Base-by-base conservation (phyloP, 2,888 invertebrate species). In the Sclerodermus sp. region DNA sequence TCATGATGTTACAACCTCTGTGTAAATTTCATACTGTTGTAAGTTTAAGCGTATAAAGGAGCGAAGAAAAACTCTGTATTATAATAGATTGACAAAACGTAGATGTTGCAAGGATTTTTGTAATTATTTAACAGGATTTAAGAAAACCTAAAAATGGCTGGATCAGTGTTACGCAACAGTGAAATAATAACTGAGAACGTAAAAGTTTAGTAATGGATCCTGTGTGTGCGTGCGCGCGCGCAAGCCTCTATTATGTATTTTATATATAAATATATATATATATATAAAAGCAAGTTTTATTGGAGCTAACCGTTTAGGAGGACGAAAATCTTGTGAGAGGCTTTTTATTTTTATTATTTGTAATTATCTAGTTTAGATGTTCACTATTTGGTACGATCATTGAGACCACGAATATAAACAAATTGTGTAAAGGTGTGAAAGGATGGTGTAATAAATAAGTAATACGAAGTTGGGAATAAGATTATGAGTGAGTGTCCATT, bases 231-330 rank as follows among this genome's bases (percentile, higher is more conserved):
- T n/a, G n/a, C n/a, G n/a, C n/a, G n/a, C n/a, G n/a, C n/a, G n/a
- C 66, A 69, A 71, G 74, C 73, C 72, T 73, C 74, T 71, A 72
- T 74, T 68, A 71, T 76, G 76, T 76, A 74, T 74, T 75, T 74
- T 76, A 74, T 75, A 73, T 73, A 73, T 71, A 72, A 64, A 70
- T 71, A 68, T 69, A 66, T 62, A 64, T 58, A 67, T 60, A 66
- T 58, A 62, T 62, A 62, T 52, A 49, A 62, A 65, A 65, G 65
- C 65, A 62, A 68, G 67, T 68, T 67, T 65, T 66, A 67, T 67
- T n/a, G n/a, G n/a, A 70, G 70, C 66, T 67, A 58, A 62, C 66
- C 62, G 62, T 72, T 68, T 66, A 68, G 67, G 66, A 70, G 58
- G 67, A 68, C 50, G 65, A 63, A 66, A 67, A 71, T 68, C 64